Evolutionary conservation across 2,888 invertebrate species (phyloP).

Genomic region (Tetramorium bicarinatum): DNA sequence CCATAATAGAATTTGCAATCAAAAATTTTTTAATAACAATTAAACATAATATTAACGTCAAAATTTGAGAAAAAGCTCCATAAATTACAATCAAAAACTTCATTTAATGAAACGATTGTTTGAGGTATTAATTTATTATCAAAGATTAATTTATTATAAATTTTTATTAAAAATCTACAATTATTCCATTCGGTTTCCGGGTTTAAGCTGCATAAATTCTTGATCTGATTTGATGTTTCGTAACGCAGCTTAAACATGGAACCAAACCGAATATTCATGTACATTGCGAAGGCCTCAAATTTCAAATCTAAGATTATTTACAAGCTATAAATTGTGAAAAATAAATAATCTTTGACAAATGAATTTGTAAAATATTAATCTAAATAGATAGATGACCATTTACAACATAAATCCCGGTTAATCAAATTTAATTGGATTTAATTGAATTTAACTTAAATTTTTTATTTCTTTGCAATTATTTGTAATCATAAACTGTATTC

Average conservation of each 20-base stretch:
- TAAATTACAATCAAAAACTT: background rate
- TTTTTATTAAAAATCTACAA: background rate
- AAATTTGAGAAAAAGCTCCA: background rate
- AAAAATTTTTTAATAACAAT: background rate
- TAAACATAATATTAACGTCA: background rate
- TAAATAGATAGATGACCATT: background rate
- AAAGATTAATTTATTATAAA: background rate
- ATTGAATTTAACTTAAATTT: background rate
- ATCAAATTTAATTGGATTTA: background rate
- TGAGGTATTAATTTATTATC: background rate
- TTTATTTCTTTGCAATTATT: slow-evolving; percentile 8
- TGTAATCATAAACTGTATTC: background rate
- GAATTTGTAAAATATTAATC: background rate
- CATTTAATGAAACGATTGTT: background rate
- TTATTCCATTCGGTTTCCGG: background rate
- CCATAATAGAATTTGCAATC: background rate
- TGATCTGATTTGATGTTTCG: too few species aligned
- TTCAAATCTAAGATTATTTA: background rate
- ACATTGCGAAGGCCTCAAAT: too few species aligned
- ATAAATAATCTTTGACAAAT: background rate
- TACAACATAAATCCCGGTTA: background rate
- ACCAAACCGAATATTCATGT: too few species aligned
- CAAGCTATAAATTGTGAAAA: background rate
- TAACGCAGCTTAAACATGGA: too few species aligned
- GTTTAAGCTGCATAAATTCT: too few species aligned